phyloP scores from a whole-genome alignment of 2,797 vertebrate species.

The Enteromius afrohamiltoni region DNA sequence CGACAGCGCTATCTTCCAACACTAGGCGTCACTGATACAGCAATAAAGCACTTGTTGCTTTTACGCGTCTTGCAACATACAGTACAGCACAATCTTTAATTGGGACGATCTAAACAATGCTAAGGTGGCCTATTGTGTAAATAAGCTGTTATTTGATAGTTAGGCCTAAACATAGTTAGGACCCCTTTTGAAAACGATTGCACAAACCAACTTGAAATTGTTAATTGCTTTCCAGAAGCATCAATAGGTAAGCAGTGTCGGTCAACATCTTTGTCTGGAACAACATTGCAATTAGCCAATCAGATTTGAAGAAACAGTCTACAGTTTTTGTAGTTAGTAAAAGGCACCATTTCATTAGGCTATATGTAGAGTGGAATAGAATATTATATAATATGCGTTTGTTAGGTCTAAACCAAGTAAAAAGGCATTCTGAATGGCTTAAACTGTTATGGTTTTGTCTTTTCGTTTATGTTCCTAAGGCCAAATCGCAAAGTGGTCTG shows the following conservation, averaged over 20 bases:
- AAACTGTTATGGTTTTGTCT: background rate
- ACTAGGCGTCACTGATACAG: constrained; percentile 30
- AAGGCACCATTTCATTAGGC: background rate
- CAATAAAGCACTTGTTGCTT: constrained; percentile 8
- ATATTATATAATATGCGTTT: background rate
- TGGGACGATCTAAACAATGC: background rate
- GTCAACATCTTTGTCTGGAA: too few species aligned
- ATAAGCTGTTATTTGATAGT: background rate
- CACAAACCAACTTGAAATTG: background rate
- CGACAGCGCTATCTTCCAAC: background rate
- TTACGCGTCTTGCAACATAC: background rate
- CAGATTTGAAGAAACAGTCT: too few species aligned
- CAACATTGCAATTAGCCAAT: too few species aligned
- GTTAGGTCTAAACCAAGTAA: background rate
- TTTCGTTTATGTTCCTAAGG: background rate
- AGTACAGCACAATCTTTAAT: background rate
- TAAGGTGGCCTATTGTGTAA: background rate
- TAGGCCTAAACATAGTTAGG: background rate
- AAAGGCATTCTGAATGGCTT: background rate
- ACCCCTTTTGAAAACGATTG: background rate
- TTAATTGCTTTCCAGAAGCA: background rate
- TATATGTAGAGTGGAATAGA: background rate
- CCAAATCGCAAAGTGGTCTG: background rate
- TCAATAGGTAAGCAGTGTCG: too few species aligned
- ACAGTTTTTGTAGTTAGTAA: too few species aligned